phyloP scores from a whole-genome alignment of 2,888 invertebrate species.

The Eupithecia centaureata region DNA sequence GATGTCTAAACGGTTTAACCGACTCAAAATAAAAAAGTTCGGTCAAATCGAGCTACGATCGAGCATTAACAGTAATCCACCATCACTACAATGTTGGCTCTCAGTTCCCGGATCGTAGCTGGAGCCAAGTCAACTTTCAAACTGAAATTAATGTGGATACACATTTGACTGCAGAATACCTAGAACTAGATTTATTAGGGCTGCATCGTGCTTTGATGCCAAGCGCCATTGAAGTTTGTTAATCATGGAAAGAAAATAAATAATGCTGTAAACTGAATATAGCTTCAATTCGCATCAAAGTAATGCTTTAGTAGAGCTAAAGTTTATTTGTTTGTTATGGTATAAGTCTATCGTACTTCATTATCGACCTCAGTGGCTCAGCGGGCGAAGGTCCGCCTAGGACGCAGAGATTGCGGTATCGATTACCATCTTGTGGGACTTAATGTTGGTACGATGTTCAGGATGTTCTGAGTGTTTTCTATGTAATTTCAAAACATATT shows the following conservation, averaged over 20 bases:
- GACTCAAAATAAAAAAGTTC: neutral
- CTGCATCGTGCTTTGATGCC: neutral
- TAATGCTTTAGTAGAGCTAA: too few relatives aligned
- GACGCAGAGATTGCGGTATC: too few relatives aligned
- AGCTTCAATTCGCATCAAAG: neutral
- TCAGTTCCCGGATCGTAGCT: neutral
- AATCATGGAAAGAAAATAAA: neutral
- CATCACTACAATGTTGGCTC: neutral
- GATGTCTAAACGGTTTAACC: too few relatives aligned
- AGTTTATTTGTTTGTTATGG: too few relatives aligned
- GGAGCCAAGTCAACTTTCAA: neutral
- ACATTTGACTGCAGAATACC: neutral
- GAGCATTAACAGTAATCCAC: neutral
- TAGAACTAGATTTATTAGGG: neutral
- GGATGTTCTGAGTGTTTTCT: too few relatives aligned
- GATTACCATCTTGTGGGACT: too few relatives aligned
- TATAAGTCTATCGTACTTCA: too few relatives aligned
- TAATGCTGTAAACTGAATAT: neutral
- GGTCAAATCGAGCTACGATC: neutral
- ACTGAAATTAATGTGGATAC: conserved; percentile 4
- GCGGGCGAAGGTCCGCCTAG: too few relatives aligned
- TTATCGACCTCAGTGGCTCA: too few relatives aligned
- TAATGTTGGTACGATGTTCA: too few relatives aligned
- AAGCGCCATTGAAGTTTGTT: neutral
- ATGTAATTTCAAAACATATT: too few relatives aligned